Percentiles rank a stretch among this genome's conserved stretches.
Conservation (phyloP, 1,140 invertebrate species). For the Habropoda laboriosa region DNA sequence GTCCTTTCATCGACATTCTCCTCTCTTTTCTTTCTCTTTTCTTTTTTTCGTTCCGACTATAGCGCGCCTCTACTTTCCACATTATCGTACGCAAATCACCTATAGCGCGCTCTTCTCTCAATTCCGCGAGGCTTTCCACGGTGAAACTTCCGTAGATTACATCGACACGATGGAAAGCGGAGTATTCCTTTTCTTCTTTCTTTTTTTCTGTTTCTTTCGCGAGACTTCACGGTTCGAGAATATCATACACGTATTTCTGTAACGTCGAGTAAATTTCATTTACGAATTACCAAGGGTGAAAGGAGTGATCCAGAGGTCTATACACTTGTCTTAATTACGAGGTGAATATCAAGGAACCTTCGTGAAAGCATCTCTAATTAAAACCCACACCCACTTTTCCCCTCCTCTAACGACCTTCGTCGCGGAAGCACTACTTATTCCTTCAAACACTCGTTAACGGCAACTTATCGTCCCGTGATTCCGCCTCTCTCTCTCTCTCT, state of each 20-base stretch:
- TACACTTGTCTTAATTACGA: background rate
- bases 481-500: too few relatives aligned
- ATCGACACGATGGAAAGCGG: background rate
- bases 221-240: too few relatives aligned
- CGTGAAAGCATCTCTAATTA: conserved; percentile 9
- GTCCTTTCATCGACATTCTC: background rate
- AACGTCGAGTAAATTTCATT: too few relatives aligned
- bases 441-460: conserved; percentile 12
- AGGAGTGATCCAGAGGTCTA: too few relatives aligned
- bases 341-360: background rate
- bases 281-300: too few relatives aligned
- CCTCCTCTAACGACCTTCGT: background rate
- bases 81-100: conserved; percentile 24
- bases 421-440: conserved; percentile 6
- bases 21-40: too few relatives aligned
- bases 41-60: background rate
- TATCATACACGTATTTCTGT: too few relatives aligned
- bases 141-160: background rate
- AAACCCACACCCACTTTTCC: background rate
- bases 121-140: background rate
- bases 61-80: background rate
- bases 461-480: conserved; percentile 4
- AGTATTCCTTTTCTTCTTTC: background rate
- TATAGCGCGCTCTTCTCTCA: background rate
- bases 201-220: too few relatives aligned